A percentile compares a stretch with the other conserved stretches of the same genome.
phyloP scores from a whole-genome alignment of 2,113 vertebrate species.

The sheep (Ovis aries) region ARS-UI_Ramb_v3.0 NC_056080.1:133340001-133340500 shows the following conservation, averaged over 20 bases:
- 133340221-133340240: not conserved
- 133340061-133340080: not conserved
- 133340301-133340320: not conserved
- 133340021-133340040: not conserved
- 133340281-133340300: not conserved
- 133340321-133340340: not conserved
- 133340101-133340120: not conserved
- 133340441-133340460: not conserved
- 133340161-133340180: not conserved
- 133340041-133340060: not conserved
- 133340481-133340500: not conserved
- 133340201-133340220: not conserved
- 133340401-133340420: not conserved
- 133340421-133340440: not conserved
- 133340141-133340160: not conserved
- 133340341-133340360: not conserved
- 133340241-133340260: not conserved
- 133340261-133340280: not conserved
- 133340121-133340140: not conserved
- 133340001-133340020: not conserved
- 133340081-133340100: not conserved
- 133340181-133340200: not conserved
- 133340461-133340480: not conserved
- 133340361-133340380: not conserved
- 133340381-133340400: not conserved